These are phyloP conservation scores for Spilarctia lutea DNA, from an alignment of 2,888 invertebrate species.

Conservation along the genomic window DNA sequence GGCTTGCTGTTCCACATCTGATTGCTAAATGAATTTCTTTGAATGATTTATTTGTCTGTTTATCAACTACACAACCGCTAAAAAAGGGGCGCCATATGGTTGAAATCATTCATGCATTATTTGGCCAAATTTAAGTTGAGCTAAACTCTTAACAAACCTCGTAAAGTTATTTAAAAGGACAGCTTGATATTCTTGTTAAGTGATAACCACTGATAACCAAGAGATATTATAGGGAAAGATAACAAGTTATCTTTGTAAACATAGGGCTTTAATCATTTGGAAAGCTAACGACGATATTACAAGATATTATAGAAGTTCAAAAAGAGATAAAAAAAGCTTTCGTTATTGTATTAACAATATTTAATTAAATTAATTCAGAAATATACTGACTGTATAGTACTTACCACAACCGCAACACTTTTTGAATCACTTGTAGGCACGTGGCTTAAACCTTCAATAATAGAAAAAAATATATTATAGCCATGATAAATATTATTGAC, in stretches of 20 bases:
- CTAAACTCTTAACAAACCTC: too few relatives aligned
- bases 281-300: background rate
- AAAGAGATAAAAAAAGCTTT: background rate
- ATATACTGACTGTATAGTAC: conserved; percentile 19
- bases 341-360: background rate
- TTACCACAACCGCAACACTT: conserved; percentile 56
- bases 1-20: conserved; percentile 63
- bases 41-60: background rate
- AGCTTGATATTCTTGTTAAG: background rate
- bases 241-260: too few relatives aligned
- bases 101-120: too few relatives aligned
- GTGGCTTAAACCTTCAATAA: conserved; percentile 68
- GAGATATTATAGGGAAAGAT: background rate
- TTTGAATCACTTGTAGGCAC: conserved; percentile 58
- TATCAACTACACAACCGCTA: background rate
- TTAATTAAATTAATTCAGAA: too few relatives aligned
- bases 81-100: too few relatives aligned
- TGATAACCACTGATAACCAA: background rate
- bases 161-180: background rate
- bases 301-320: background rate
- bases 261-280: too few relatives aligned
- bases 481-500: too few relatives aligned
- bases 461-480: background rate
- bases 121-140: too few relatives aligned
- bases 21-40: conserved; percentile 44